Conservation (phyloP, 2,888 invertebrate genomes). For the Drepana falcataria region DNA sequence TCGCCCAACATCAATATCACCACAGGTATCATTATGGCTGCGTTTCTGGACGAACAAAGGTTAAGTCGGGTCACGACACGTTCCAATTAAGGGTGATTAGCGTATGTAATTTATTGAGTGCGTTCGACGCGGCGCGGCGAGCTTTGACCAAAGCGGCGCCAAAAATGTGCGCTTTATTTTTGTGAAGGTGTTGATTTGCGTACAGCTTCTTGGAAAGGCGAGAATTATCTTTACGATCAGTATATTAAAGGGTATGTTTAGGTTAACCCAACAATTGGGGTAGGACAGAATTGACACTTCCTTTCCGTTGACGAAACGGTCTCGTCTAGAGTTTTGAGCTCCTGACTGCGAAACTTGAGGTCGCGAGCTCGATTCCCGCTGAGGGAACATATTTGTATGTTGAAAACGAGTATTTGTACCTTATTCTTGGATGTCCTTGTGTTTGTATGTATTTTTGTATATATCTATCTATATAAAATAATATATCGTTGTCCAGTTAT, state of each 20-base stretch:
- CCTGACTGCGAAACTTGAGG: too few species aligned
- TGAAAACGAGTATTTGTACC: too few species aligned
- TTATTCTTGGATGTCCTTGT: too few species aligned
- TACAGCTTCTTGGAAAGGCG: constrained; percentile 41
- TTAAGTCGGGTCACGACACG: constrained; percentile 76
- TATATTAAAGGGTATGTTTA: constrained; percentile 5
- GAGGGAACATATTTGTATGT: too few species aligned
- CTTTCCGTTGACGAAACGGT: too few species aligned
- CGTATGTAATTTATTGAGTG: constrained; percentile 73
- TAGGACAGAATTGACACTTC: too few species aligned
- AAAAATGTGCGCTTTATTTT: constrained; percentile 39
- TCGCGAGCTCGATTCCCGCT: too few species aligned
- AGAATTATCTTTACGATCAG: constrained; percentile 7
- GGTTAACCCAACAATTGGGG: too few species aligned
- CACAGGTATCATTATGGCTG: constrained; percentile 74
- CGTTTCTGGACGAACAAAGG: constrained; percentile 63
- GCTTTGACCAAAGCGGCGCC: constrained; percentile 59
- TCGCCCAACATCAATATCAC: constrained; percentile 7
- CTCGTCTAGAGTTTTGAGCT: too few species aligned
- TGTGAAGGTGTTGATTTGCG: constrained; percentile 59
- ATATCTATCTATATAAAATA: too few species aligned
- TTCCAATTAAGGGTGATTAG: constrained; percentile 77
- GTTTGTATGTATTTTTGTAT: too few species aligned
- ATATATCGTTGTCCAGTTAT: too few species aligned
- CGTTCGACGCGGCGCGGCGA: constrained; percentile 55